These are phyloP conservation scores for Barnardius zonarius DNA, from an alignment of 2,113 vertebrate species.

Conservation along the genomic window DNA sequence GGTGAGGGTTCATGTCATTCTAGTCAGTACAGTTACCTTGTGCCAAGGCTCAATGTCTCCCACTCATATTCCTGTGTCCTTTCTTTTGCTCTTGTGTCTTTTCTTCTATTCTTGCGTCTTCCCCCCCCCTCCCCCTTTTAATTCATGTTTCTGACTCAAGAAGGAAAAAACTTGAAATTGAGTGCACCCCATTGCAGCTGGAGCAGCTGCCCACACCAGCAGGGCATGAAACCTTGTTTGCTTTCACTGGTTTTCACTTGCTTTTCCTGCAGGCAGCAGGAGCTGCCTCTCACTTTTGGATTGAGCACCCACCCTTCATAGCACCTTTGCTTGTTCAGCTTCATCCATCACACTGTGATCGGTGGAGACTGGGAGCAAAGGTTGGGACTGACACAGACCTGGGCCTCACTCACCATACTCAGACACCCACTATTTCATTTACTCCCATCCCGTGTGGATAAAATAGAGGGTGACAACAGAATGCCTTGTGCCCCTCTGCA, in stretches of 20 bases:
- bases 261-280: not conserved
- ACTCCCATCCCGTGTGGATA: fast-evolving
- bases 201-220: not conserved
- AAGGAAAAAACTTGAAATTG: not conserved
- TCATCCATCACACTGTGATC: fast-evolving
- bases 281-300: not conserved
- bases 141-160: not conserved
- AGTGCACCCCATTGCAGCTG: fast-evolving
- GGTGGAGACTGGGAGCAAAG: fast-evolving
- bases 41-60: not conserved
- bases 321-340: not conserved
- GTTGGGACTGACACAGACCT: not conserved
- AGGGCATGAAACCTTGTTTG: not conserved
- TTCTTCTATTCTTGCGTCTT: not conserved
- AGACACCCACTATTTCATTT: fast-evolving
- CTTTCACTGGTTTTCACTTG: not conserved
- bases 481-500: not conserved
- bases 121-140: not conserved
- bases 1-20: not conserved
- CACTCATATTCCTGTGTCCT: not conserved
- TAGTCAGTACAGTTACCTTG: not conserved
- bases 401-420: not conserved
- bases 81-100: not conserved
- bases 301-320: not conserved
- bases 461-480: fast-evolving